phyloP scores from a whole-genome alignment of 1,140 invertebrate genomes.

The Calephelis nemesis region DNA sequence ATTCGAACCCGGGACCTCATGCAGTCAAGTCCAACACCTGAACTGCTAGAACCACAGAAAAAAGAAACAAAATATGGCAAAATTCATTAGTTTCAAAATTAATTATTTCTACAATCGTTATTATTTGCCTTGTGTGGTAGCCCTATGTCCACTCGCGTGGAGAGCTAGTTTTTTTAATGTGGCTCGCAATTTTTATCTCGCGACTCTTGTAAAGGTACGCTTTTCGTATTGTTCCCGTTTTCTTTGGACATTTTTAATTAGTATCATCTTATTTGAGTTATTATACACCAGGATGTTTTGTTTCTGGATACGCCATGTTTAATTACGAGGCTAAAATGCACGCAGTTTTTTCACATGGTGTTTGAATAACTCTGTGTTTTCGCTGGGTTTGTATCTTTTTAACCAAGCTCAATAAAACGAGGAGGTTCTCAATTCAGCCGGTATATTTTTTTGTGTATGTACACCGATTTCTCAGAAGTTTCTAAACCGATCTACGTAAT shows the following conservation, averaged over 20 bases:
- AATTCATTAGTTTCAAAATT: background rate
- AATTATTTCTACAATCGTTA: background rate
- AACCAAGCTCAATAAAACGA: too few relatives aligned
- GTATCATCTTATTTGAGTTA: constrained; percentile 15
- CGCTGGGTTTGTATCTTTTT: too few relatives aligned
- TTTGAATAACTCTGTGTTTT: too few relatives aligned
- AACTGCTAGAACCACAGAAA: too few relatives aligned
- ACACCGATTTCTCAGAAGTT: too few relatives aligned
- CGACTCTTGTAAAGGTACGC: constrained; percentile 10
- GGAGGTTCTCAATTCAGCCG: too few relatives aligned
- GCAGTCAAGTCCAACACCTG: too few relatives aligned
- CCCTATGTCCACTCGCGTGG: background rate
- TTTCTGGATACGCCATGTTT: background rate
- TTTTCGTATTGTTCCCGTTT: constrained; percentile 11
- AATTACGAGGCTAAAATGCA: background rate
- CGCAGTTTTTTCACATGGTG: too few relatives aligned
- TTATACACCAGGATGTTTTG: background rate
- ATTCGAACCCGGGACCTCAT: too few relatives aligned
- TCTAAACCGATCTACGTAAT: too few relatives aligned
- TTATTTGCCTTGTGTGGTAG: background rate
- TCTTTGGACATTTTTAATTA: constrained; percentile 12
- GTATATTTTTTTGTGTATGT: too few relatives aligned
- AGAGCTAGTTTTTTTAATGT: constrained; percentile 12
- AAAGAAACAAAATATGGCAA: too few relatives aligned
- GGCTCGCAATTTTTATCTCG: constrained; percentile 10